phyloP scores from a whole-genome alignment of 2,888 invertebrate species.

The Drosophila subsilvestris region DNA sequence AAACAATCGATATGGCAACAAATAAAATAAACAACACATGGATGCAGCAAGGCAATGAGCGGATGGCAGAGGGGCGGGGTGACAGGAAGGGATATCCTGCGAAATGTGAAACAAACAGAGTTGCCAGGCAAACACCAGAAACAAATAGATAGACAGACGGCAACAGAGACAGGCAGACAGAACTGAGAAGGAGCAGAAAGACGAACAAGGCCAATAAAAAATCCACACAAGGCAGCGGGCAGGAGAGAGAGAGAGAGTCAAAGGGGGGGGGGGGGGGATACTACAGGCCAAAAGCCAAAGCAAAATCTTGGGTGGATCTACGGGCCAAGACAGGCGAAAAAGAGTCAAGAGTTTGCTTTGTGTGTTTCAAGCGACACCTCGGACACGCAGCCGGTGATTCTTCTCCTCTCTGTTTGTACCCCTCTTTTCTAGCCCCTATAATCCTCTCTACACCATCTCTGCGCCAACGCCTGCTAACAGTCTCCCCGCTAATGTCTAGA shows the following conservation, averaged over 20 bases:
- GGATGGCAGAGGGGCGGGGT: not conserved
- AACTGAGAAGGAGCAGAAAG: not conserved
- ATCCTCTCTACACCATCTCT: not conserved
- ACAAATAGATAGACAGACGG: slow-evolving; percentile 45
- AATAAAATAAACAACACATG: slow-evolving; percentile 67
- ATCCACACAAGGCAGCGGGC: slow-evolving; percentile 29
- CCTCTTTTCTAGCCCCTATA: not conserved
- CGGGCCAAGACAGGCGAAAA: slow-evolving; percentile 44
- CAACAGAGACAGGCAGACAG: slow-evolving; percentile 24
- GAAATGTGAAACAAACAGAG: slow-evolving; percentile 34
- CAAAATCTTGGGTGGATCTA: slow-evolving; percentile 22
- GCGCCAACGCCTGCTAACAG: not conserved
- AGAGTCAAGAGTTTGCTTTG: slow-evolving; percentile 41
- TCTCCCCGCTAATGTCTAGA: not conserved
- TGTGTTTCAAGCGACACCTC: slow-evolving; percentile 49
- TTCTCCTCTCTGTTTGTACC: not conserved
- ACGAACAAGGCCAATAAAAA: slow-evolving; percentile 42
- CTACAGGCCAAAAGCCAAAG: slow-evolving; percentile 21
- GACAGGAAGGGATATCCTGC: slow-evolving; percentile 6
- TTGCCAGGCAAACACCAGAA: slow-evolving; percentile 38
- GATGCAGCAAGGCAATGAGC: slow-evolving; percentile 10
- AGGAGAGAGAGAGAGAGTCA: slow-evolving; percentile 19
- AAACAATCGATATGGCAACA: slow-evolving; percentile 38
- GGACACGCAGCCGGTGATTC: not conserved
- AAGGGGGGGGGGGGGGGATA: not conserved